Conservation (phyloP, 2,113 vertebrate genomes). For the Lagopus leucura region DNA sequence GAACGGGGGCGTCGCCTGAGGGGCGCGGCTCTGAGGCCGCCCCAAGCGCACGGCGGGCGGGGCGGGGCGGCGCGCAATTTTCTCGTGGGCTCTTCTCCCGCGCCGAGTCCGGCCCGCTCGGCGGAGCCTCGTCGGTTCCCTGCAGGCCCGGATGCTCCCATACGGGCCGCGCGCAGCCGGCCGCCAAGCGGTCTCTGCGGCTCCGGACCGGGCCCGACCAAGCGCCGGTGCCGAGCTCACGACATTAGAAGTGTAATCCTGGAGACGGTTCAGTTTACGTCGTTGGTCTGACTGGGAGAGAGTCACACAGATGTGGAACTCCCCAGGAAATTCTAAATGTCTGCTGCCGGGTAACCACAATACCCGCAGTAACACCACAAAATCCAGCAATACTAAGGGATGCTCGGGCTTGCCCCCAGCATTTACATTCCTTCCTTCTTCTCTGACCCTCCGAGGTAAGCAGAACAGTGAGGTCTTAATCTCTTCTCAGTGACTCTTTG, state of each 20-base stretch:
- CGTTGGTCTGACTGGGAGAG: neutral
- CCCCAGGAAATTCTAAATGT: neutral
- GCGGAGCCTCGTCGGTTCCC: no score
- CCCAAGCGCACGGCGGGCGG: neutral
- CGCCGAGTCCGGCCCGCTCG: neutral
- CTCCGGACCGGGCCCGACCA: no score
- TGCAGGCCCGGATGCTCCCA: neutral
- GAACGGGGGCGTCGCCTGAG: neutral
- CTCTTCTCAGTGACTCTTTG: neutral
- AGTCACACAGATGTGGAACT: neutral
- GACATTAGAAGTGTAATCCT: accelerated
- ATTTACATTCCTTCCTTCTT: accelerated
- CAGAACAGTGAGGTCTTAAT: no score
- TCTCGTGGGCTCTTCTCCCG: no score
- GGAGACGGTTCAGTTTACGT: accelerated
- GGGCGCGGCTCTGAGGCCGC: neutral
- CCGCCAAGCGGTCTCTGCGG: neutral
- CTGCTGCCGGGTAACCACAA: neutral
- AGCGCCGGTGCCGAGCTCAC: no score
- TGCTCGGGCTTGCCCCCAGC: accelerated
- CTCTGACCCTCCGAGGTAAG: neutral
- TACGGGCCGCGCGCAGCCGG: neutral
- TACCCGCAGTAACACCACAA: neutral
- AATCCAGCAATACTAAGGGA: neutral
- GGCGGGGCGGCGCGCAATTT: no score